A percentile compares a stretch with the other conserved stretches of the same genome.
Conservation (phyloP, 2,113 vertebrate species). For the Sinocyclocheilus maitianheensis region DNA sequence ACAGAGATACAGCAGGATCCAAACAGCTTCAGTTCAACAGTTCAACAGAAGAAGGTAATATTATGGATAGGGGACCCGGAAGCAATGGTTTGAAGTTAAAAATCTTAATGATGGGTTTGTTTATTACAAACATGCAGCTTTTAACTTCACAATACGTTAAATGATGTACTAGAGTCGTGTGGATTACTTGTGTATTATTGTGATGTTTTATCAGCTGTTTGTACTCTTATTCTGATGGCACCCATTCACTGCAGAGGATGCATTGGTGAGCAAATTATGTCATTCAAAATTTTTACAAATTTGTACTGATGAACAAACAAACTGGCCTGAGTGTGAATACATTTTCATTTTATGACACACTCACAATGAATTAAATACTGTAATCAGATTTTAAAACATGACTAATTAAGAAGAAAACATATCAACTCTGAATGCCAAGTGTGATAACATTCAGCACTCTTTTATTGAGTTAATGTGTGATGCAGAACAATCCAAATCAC, state of each 20-base stretch:
- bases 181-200: no score
- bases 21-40: not conserved
- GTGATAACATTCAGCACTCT: not conserved
- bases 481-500: constrained; percentile 29
- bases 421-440: constrained; percentile 26
- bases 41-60: not conserved
- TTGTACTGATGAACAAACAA: no score
- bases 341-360: not conserved
- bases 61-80: not conserved
- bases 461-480: constrained; percentile 13
- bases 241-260: no score
- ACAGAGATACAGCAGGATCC: not conserved
- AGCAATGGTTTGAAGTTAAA: not conserved
- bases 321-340: no score
- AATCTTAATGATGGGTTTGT: not conserved
- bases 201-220: no score
- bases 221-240: no score
- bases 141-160: not conserved
- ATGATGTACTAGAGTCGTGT: no score
- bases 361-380: constrained; percentile 42
- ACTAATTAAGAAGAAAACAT: constrained; percentile 37
- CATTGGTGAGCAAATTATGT: no score
- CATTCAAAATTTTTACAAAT: no score
- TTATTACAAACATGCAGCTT: not conserved
- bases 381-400: constrained; percentile 31